Evolutionary conservation across 2,113 vertebrate genomes (phyloP), one percentile per base, ranked within the genome.

Genomic region (Noturus placidus): DNA sequence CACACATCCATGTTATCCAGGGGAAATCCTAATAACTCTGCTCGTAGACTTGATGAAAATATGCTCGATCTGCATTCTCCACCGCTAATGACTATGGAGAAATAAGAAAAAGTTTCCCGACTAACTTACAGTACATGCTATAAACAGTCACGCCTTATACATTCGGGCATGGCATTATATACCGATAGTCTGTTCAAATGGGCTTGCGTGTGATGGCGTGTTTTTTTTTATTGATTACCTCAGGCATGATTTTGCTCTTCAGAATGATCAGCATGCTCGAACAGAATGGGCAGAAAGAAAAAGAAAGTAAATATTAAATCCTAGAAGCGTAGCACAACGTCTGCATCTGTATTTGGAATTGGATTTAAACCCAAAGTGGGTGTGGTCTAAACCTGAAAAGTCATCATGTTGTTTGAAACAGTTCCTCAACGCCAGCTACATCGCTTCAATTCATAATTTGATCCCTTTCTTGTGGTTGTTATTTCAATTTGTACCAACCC

Each of bases 1-100:
- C 87, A 88, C 89, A 86, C 81, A 70, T 84, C 74, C 20, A 14
- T 67, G 90, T 85, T 87, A 88, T 91, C 89, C 82, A 9, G 86
- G 86, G 90, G 72, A 88, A 35, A 90, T 79, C 74, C 76, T 86
- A 88, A 87, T 87, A 63, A 87, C 84, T 77, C 84, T 57, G 74
- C 67, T 82, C 52, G 52, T 69, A 52, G 52, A 42, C 30, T 54
- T 81, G 86, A 57, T 42, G 42, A 77, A 85, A 88, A 88, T 80
- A 22, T 85, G 86, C 89, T 56, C 86, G 19, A 82, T 83, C 61
- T 85, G 88, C 61, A 42, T 86, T 85, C 57, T 90, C 9, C 38
- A 7, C 15, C 6, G 52, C 80, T 89, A 85, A 84, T 70, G 38
- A 87, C 63, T 82, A 67, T 35, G n/a, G 52, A 72, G 33, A 61